phyloP scores from a whole-genome alignment of 2,888 invertebrate species.

The Acronicta psi region DNA sequence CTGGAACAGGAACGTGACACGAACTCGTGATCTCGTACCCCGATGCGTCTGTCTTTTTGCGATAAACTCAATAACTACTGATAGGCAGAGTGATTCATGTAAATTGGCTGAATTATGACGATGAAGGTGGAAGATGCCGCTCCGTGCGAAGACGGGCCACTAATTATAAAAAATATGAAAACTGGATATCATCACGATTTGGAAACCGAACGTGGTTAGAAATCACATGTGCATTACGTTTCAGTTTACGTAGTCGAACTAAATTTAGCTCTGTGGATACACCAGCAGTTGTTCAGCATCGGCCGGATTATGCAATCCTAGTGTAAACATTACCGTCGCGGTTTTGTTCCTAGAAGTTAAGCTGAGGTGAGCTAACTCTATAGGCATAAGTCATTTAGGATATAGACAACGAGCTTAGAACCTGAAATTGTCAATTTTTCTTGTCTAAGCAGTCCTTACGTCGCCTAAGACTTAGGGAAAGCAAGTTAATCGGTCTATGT shows the following conservation, averaged over 20 bases:
- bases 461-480: too few species aligned
- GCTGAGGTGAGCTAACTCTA: not conserved
- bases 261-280: slow-evolving; percentile 51
- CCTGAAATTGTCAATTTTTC: not conserved
- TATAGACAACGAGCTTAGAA: not conserved
- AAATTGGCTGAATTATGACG: too few species aligned
- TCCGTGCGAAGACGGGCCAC: too few species aligned
- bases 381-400: not conserved
- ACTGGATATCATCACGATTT: slow-evolving; percentile 16
- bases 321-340: slow-evolving; percentile 27
- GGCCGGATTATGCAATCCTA: slow-evolving; percentile 37
- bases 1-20: too few species aligned
- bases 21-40: too few species aligned
- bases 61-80: too few species aligned
- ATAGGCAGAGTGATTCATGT: too few species aligned
- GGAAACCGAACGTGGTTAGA: slow-evolving; percentile 22
- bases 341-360: not conserved
- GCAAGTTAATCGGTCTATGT: too few species aligned
- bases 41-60: too few species aligned
- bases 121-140: too few species aligned
- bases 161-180: too few species aligned
- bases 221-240: slow-evolving; percentile 49
- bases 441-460: too few species aligned
- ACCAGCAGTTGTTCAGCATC: slow-evolving; percentile 41
- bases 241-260: slow-evolving; percentile 47